phyloP scores from a whole-genome alignment of 2,113 vertebrate species.

The Scartelaos histophorus region DNA sequence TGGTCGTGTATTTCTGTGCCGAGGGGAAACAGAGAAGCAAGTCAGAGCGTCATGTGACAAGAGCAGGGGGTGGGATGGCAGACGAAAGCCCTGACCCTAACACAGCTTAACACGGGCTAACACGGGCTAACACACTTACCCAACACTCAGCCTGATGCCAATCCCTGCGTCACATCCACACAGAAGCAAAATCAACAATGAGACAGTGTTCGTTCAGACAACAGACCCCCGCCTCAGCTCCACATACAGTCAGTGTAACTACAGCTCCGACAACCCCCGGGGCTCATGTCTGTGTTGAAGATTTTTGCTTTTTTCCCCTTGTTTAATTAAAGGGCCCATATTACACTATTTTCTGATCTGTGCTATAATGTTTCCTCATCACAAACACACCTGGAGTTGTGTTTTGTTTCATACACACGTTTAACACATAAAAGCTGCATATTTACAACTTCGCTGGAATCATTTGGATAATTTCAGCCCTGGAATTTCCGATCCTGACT shows the following conservation, averaged over 20 bases:
- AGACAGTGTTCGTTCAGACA: conserved; percentile 45
- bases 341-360: too few species aligned
- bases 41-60: conserved; percentile 35
- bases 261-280: conserved; percentile 6
- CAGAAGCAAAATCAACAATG: conserved; percentile 52
- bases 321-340: background rate
- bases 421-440: too few species aligned
- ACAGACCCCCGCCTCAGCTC: conserved; percentile 38
- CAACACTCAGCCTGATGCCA: conserved; percentile 59
- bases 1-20: background rate
- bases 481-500: too few species aligned
- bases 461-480: too few species aligned
- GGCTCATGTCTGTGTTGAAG: background rate
- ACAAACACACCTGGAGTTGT: too few species aligned
- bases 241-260: conserved; percentile 23
- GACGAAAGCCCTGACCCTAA: conserved; percentile 26
- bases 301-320: background rate
- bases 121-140: conserved; percentile 53
- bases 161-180: conserved; percentile 61
- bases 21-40: background rate
- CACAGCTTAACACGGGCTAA: conserved; percentile 10
- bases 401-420: too few species aligned
- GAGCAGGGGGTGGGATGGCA: conserved; percentile 25
- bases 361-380: too few species aligned
- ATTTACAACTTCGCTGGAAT: too few species aligned